These are phyloP conservation scores for Drosophila willistoni DNA, from an alignment of 1,140 invertebrate genomes.

Conservation along the genomic window DNA sequence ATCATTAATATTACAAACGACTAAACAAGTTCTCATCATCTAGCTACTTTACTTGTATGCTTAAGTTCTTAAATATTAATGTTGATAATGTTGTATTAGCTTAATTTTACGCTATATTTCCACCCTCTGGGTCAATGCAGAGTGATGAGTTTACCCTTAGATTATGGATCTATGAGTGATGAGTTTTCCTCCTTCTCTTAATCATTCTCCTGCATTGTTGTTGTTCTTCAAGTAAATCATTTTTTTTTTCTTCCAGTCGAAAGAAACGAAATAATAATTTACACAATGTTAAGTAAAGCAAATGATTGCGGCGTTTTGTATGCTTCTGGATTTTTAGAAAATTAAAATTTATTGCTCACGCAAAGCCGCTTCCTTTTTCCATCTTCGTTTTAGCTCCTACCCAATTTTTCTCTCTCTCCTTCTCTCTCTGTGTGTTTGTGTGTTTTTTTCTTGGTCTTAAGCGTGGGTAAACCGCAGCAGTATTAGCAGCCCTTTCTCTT, in stretches of 20 bases:
- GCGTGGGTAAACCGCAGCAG: constrained; percentile 11
- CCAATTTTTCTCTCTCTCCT: neutral
- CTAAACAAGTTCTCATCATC: too few species aligned
- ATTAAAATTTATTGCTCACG: constrained; percentile 60
- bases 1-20: too few species aligned
- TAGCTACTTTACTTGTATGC: too few species aligned
- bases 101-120: too few species aligned
- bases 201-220: neutral
- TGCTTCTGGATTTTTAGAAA: constrained; percentile 52
- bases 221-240: neutral
- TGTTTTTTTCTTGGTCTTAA: constrained; percentile 1
- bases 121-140: too few species aligned
- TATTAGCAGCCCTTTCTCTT: constrained; percentile 18
- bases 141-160: neutral
- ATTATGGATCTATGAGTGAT: neutral
- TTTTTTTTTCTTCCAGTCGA: neutral
- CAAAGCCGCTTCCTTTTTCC: constrained; percentile 28
- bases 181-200: neutral
- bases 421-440: neutral
- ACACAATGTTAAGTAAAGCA: constrained; percentile 11
- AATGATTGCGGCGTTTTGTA: constrained; percentile 26
- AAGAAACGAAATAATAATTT: constrained; percentile 10
- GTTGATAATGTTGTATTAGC: too few species aligned
- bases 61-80: too few species aligned
- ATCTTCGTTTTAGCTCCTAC: neutral